Evolutionary conservation across 2,888 invertebrate species (phyloP).

Genomic region (Drosophila nr. perissopoda): DNA sequence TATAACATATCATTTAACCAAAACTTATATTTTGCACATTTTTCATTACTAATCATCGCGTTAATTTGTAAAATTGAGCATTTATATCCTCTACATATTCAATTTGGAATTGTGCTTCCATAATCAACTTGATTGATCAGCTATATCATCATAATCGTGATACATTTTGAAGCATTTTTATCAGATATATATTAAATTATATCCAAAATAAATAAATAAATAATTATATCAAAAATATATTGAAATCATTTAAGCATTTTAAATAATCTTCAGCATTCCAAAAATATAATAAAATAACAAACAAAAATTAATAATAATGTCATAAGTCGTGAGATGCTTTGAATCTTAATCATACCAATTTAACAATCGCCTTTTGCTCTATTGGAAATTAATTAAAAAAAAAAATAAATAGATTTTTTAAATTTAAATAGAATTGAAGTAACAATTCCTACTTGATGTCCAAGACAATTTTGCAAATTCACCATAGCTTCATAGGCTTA

Average conservation of each 20-base stretch:
- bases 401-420: neutral
- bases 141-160: neutral
- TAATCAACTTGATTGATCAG: neutral
- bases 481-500: neutral
- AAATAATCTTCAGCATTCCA: neutral
- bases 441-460: neutral
- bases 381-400: neutral
- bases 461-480: slow-evolving; percentile 1
- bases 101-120: neutral
- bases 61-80: slow-evolving; percentile 5
- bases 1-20: slow-evolving; percentile 1
- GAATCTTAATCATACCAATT: neutral
- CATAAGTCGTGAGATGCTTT: neutral
- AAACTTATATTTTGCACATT: neutral
- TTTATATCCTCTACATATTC: neutral
- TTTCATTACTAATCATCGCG: slow-evolving; percentile 32
- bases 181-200: neutral
- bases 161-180: neutral
- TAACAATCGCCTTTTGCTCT: too few species aligned
- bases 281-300: too few species aligned
- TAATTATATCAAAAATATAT: neutral
- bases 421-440: neutral
- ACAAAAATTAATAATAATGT: neutral
- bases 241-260: neutral
- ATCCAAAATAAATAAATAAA: neutral